phyloP scores from a whole-genome alignment of 2,888 invertebrate genomes.

The Eristalinus aeneus region DNA sequence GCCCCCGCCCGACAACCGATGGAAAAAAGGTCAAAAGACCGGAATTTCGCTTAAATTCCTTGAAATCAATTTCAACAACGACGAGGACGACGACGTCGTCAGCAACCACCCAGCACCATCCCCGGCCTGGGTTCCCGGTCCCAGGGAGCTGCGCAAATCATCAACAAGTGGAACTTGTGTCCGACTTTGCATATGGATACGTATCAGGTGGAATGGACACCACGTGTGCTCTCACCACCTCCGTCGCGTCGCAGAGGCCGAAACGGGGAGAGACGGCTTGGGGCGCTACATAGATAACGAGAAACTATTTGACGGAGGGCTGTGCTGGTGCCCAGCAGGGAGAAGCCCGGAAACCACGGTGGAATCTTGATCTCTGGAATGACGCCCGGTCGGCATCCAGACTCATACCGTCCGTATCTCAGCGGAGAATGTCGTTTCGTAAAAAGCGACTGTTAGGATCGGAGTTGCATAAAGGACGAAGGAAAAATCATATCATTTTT shows the following conservation, averaged over 20 bases:
- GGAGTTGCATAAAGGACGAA: constrained; percentile 52
- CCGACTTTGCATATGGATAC: not conserved
- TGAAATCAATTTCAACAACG: constrained; percentile 38
- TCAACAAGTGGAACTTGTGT: constrained; percentile 55
- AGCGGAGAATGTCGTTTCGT: constrained; percentile 59
- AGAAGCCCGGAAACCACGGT: constrained; percentile 37
- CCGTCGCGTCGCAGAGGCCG: too few species aligned
- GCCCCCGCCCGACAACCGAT: not conserved
- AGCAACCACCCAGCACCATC: not conserved
- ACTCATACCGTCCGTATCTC: constrained; percentile 47
- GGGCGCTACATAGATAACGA: constrained; percentile 33
- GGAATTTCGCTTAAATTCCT: constrained; percentile 39
- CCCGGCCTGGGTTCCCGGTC: not conserved
- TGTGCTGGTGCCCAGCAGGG: not conserved
- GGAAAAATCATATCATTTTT: constrained; percentile 68
- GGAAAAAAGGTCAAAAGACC: constrained; percentile 50
- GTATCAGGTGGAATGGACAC: constrained; percentile 11
- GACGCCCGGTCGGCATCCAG: constrained; percentile 8
- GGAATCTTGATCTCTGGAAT: constrained; percentile 57
- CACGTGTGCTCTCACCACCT: not conserved
- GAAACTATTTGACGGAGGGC: constrained; percentile 11
- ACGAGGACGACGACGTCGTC: not conserved
- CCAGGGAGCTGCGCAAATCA: constrained; percentile 15
- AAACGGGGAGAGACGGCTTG: not conserved
- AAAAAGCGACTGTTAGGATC: constrained; percentile 28